Evolutionary conservation across 2,113 vertebrate genomes (phyloP).

Genomic region (Caranx melampygus): DNA sequence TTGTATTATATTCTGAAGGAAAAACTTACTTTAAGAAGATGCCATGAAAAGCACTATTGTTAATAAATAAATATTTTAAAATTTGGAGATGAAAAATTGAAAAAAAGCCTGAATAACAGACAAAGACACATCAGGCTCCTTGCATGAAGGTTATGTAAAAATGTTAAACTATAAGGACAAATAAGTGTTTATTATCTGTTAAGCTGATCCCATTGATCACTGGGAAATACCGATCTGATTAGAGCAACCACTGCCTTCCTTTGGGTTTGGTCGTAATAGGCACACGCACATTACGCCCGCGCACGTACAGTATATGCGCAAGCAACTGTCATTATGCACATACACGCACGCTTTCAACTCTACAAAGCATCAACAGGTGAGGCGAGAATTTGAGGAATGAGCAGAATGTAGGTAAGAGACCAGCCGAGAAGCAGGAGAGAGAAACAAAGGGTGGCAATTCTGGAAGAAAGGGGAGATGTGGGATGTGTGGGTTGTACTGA

Average conservation of each 20-base stretch:
- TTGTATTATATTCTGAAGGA: background rate
- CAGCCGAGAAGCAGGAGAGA: constrained; percentile 9
- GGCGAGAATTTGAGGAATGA: constrained; percentile 11
- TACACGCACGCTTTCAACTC: background rate
- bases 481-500: constrained; percentile 61
- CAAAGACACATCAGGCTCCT: background rate
- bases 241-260: background rate
- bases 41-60: background rate
- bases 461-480: constrained; percentile 61
- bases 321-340: background rate
- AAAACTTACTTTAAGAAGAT: background rate
- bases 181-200: background rate
- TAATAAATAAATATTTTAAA: background rate
- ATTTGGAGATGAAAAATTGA: background rate
- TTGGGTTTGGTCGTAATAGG: background rate
- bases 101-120: background rate
- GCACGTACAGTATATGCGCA: background rate
- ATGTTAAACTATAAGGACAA: background rate
- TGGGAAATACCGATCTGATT: background rate
- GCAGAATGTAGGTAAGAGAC: constrained; percentile 44
- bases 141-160: background rate
- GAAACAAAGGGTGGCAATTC: constrained; percentile 61
- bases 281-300: background rate
- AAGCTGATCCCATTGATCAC: background rate
- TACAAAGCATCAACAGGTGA: constrained; percentile 62